phyloP scores from a whole-genome alignment of 2,113 vertebrate species.

The Erpornis zantholeuca region DNA sequence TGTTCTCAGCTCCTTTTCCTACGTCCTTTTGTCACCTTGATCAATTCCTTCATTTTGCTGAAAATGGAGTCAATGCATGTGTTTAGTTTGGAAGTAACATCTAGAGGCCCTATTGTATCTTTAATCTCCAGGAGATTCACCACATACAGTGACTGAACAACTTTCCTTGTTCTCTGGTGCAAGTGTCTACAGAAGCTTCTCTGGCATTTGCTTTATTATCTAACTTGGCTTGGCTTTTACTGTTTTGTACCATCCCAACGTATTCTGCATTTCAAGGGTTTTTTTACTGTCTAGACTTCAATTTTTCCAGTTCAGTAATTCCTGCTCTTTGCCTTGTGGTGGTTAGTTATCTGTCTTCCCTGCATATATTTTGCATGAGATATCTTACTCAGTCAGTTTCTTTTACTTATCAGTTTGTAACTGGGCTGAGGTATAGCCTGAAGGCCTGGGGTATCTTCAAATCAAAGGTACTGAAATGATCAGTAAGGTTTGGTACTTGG shows the following conservation, averaged over 20 bases:
- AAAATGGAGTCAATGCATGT: not conserved
- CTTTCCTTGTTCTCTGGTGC: not conserved
- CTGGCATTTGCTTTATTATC: not conserved
- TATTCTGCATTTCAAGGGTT: not conserved
- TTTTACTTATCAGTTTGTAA: too few relatives aligned
- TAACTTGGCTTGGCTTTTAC: not conserved
- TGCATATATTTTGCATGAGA: not conserved
- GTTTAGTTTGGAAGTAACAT: not conserved
- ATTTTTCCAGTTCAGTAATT: not conserved
- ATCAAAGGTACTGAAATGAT: not conserved
- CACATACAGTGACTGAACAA: accelerated
- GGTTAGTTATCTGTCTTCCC: not conserved
- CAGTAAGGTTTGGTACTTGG: not conserved
- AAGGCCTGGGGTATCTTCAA: not conserved
- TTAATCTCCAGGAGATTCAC: not conserved
- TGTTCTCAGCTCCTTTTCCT: not conserved
- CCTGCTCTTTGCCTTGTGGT: not conserved
- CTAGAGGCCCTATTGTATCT: not conserved
- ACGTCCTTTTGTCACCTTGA: not conserved
- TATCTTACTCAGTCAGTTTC: not conserved
- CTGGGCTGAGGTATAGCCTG: not conserved
- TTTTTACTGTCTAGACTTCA: not conserved
- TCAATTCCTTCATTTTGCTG: not conserved
- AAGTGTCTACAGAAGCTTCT: not conserved
- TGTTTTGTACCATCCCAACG: not conserved